Evolutionary conservation across 2,113 vertebrate species (phyloP), one percentile per base, ranked within the genome.

Genomic region (Daphoenositta chrysoptera): DNA sequence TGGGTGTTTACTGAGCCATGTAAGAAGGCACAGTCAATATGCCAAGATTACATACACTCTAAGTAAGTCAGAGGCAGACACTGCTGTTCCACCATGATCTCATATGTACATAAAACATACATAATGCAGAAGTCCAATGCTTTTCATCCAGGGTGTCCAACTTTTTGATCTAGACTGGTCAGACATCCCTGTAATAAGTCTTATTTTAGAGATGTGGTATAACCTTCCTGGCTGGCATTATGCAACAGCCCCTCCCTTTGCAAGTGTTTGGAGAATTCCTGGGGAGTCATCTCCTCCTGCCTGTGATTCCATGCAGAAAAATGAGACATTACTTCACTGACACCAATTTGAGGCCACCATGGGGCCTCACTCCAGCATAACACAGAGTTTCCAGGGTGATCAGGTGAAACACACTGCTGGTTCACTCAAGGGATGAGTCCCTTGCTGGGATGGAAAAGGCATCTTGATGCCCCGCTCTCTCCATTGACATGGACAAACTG

Each of bases 311-410:
- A 70, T 0, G 3, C 6, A 15, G 72, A 47, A 75, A 94, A 94
- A 94, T 47, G 65, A 95, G 93, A 94, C 89, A 75, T 81, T 85
- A 97, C 76, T 93, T 94, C 94, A 95, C 44, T 73, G 80, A 71
- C 83, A 92, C 60, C 28, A 45, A 15, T 48, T 9, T 70, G 80
- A 71, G 60, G 72, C 58, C 30, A 24, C 44, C 45, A 35, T 9
- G 35, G 72, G 56, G 19, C 51, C 70, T 68, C 54, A 42, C 27
- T 63, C 35, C 56, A 75, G 57, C 5, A 2, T 33, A 57, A 64
- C 21, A 76, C 17, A 23, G n/a, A 40, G 27, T 54, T 88, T 81
- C 83, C 83, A 92, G 79, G 30, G 72, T 30, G 50, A 48, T 54
- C 23, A 39, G 68, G 71, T 73, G 54, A 78, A 88, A 81, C 37